A percentile compares a stretch with the other conserved stretches of the same genome.
phyloP scores from a whole-genome alignment of 2,888 invertebrate species.

The Acanthosepion pharaonis region DNA sequence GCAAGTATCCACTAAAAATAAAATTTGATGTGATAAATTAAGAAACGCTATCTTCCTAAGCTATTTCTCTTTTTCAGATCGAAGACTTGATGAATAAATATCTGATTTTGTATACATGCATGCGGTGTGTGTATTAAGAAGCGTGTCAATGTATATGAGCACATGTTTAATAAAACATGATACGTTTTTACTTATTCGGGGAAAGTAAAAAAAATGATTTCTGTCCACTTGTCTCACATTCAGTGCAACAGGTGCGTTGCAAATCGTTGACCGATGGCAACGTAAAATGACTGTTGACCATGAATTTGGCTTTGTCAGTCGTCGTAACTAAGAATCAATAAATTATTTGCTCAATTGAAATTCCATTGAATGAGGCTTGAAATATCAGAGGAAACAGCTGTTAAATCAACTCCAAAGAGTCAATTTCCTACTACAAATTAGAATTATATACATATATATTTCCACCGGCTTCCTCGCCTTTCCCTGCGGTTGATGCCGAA shows the following conservation, averaged over 20 bases:
- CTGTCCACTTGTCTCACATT: not conserved
- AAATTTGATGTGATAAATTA: too few relatives aligned
- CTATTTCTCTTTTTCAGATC: too few relatives aligned
- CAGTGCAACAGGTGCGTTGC: not conserved
- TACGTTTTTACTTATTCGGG: not conserved
- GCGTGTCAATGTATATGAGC: too few relatives aligned
- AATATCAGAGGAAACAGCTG: constrained; percentile 15
- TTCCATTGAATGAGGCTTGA: not conserved
- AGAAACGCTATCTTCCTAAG: too few relatives aligned
- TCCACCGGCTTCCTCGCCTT: too few relatives aligned
- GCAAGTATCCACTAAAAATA: too few relatives aligned
- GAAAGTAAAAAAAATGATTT: not conserved
- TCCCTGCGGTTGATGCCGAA: too few relatives aligned
- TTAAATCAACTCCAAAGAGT: not conserved
- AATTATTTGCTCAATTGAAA: not conserved
- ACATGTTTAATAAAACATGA: not conserved
- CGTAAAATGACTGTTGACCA: not conserved
- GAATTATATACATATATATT: not conserved
- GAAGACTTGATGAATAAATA: too few relatives aligned
- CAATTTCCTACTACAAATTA: not conserved
- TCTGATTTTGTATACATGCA: too few relatives aligned
- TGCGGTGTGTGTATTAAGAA: too few relatives aligned
- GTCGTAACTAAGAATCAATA: not conserved
- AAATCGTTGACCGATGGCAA: not conserved
- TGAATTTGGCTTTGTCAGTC: not conserved